phyloP scores from a whole-genome alignment of 2,113 vertebrate species.

The Rhizomys pruinosus region DNA sequence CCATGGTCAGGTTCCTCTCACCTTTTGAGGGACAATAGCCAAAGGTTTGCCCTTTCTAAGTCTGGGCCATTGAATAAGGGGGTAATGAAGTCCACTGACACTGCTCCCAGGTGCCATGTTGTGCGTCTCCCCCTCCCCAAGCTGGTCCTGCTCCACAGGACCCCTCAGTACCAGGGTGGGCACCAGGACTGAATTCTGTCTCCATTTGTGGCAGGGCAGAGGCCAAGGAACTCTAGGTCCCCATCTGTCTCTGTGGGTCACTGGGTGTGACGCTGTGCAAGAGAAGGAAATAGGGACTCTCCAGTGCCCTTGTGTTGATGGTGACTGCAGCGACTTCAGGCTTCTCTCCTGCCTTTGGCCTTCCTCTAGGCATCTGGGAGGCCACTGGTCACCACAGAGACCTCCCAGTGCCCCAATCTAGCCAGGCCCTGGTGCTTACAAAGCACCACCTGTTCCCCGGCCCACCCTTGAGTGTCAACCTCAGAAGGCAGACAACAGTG shows the following conservation, averaged over 20 bases:
- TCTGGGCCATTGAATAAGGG: not conserved
- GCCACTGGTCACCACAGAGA: not conserved
- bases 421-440: not conserved
- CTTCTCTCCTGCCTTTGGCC: not conserved
- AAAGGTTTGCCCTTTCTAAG: not conserved
- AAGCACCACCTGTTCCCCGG: not conserved
- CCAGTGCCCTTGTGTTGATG: not conserved
- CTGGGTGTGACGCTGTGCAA: not conserved
- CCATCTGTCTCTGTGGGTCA: not conserved
- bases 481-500: not conserved
- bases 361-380: not conserved
- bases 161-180: not conserved
- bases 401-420: not conserved
- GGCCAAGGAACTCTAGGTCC: not conserved
- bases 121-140: not conserved
- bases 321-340: not conserved
- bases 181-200: not conserved
- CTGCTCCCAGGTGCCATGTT: not conserved
- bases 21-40: not conserved
- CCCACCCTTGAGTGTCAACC: not conserved
- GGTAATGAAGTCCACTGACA: fast-evolving
- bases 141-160: not conserved
- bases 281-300: not conserved
- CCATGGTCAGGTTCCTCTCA: too few species aligned
- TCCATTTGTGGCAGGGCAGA: not conserved